A percentile compares a stretch with the other conserved stretches of the same genome.
phyloP scores from a whole-genome alignment of 1,140 invertebrate genomes.

The Leptopilina boulardi region DNA sequence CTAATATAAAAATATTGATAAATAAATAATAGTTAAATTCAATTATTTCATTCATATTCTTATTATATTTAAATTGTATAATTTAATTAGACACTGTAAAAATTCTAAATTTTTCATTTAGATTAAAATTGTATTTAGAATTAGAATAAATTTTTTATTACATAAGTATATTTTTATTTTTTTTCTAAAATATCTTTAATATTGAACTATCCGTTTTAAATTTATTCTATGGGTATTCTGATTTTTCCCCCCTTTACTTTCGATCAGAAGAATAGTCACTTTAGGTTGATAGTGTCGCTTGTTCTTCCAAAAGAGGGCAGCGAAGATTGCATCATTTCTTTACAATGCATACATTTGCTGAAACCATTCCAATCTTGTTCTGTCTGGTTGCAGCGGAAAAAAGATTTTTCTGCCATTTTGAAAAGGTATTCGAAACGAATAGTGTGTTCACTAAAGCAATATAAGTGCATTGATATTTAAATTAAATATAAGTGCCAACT shows the following conservation, averaged over 20 bases:
- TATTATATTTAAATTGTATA: no score
- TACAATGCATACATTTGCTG: constrained; percentile 58
- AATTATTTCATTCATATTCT: no score
- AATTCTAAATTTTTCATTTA: no score
- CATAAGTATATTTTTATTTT: no score
- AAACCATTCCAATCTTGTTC: constrained; percentile 60
- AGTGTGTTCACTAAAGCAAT: constrained; percentile 14
- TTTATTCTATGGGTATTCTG: not conserved
- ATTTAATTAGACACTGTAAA: no score
- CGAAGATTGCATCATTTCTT: constrained; percentile 63
- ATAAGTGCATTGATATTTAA: not conserved
- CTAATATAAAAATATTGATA: no score
- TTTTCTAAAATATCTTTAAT: no score
- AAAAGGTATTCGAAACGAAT: constrained; percentile 35
- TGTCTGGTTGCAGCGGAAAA: constrained; percentile 55
- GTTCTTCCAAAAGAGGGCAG: constrained; percentile 19
- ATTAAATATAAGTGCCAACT: not conserved
- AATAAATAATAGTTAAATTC: no score
- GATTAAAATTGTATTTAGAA: no score
- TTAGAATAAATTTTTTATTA: no score
- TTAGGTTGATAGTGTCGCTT: constrained; percentile 38
- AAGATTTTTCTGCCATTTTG: constrained; percentile 59
- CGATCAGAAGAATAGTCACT: constrained; percentile 34
- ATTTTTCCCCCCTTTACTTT: constrained; percentile 38
- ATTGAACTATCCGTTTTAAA: not conserved